Evolutionary conservation across 2,888 invertebrate species (phyloP).

Genomic region (Erebia aethiops): DNA sequence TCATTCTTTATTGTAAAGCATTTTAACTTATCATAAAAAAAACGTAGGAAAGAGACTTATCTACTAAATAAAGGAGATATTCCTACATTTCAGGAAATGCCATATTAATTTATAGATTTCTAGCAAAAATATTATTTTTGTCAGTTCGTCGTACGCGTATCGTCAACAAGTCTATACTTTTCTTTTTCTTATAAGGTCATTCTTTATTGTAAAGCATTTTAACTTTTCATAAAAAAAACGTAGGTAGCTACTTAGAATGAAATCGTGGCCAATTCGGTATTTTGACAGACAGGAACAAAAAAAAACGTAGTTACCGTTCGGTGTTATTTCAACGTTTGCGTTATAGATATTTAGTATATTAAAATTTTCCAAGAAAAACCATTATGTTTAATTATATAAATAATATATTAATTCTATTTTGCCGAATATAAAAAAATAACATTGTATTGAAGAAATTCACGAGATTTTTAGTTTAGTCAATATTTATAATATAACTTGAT

Average conservation of each 20-base stretch:
- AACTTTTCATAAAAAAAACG: not conserved
- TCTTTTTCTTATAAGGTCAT: not conserved
- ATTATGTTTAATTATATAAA: too few species aligned
- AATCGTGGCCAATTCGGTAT: constrained; percentile 4
- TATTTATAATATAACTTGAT: too few species aligned
- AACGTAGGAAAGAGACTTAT: not conserved
- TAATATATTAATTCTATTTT: too few species aligned
- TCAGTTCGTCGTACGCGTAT: not conserved
- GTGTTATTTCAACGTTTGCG: not conserved
- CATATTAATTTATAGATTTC: not conserved
- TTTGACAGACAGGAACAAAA: not conserved
- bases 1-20: not conserved
- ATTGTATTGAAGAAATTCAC: too few species aligned
- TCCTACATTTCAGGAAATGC: not conserved
- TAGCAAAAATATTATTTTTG: not conserved
- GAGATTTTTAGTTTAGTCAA: too few species aligned
- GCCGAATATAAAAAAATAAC: too few species aligned
- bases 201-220: not conserved
- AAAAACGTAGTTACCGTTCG: not conserved
- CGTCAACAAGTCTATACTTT: not conserved
- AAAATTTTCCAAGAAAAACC: not conserved
- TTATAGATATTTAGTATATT: not conserved
- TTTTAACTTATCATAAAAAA: not conserved
- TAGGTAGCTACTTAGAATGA: not conserved
- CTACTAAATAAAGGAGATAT: not conserved